These are phyloP conservation scores for Onychorhynchus coronatus DNA, from an alignment of 2,113 vertebrate genomes.

Conservation along the genomic window DNA sequence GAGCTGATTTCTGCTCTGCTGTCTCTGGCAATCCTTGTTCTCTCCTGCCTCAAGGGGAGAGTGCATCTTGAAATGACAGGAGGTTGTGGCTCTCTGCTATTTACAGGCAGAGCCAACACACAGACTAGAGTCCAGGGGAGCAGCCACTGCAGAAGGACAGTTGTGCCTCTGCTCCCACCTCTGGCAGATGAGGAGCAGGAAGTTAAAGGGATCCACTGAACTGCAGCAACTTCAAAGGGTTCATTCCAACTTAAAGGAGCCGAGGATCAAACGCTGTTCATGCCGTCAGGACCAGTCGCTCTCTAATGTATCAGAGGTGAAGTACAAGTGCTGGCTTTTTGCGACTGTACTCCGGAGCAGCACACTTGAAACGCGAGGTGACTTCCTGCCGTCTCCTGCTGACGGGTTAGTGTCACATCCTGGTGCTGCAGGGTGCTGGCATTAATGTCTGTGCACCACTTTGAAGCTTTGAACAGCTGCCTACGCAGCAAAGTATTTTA, in stretches of 20 bases:
- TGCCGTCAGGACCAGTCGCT: neutral
- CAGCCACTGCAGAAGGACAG: neutral
- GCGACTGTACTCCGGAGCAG: neutral
- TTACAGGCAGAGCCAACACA: neutral
- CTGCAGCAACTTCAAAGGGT: neutral
- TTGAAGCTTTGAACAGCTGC: neutral
- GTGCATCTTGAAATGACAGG: neutral
- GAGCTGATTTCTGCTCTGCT: slow-evolving; percentile 12
- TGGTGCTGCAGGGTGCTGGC: neutral
- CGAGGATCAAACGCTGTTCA: neutral
- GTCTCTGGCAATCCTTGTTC: neutral
- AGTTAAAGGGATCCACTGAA: slow-evolving; percentile 27
- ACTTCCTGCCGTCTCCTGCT: neutral
- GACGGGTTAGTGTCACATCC: neutral
- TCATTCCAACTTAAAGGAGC: neutral
- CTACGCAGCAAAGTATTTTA: neutral
- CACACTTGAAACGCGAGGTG: neutral
- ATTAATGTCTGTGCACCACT: neutral
- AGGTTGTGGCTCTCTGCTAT: neutral
- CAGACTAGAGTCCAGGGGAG: neutral
- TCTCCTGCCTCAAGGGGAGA: neutral
- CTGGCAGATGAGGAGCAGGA: neutral
- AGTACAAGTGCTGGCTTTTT: slow-evolving; percentile 1
- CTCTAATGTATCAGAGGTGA: slow-evolving; percentile 15
- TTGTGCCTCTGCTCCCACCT: neutral